Conservation (phyloP, 2,113 vertebrate genomes). For the Crotalus viridis region DNA sequence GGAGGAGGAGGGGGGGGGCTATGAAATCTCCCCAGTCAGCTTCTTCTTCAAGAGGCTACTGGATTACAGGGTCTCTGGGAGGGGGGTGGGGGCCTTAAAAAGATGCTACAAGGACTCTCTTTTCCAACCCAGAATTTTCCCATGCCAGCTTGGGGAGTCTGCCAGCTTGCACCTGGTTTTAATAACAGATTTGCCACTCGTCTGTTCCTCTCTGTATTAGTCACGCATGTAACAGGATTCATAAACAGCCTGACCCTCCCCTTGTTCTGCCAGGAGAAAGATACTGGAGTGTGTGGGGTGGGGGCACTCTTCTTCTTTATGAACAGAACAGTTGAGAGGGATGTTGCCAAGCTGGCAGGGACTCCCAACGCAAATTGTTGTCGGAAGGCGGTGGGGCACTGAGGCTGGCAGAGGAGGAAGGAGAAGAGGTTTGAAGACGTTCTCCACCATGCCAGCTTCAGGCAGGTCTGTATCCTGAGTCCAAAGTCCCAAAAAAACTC, state of each 20-base stretch:
- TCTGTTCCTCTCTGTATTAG: background rate
- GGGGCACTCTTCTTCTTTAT: background rate
- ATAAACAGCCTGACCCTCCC: accelerated
- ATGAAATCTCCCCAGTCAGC: background rate
- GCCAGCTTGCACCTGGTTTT: conserved; percentile 31
- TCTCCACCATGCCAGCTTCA: no score
- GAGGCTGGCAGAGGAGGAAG: no score
- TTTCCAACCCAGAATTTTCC: background rate
- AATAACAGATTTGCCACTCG: background rate
- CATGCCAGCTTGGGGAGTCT: background rate
- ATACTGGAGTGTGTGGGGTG: no score
- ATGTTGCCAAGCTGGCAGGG: background rate
- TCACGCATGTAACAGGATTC: background rate
- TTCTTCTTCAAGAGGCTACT: background rate
- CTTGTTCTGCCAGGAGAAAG: background rate
- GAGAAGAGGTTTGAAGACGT: background rate
- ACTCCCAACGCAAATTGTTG: background rate
- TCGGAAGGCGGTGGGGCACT: background rate
- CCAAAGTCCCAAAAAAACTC: background rate
- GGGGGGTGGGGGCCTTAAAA: background rate
- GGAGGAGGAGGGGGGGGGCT: background rate
- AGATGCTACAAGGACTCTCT: background rate
- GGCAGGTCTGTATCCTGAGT: background rate
- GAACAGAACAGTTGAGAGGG: background rate
- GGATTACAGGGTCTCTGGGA: background rate